Evolutionary conservation across 1,140 invertebrate genomes (phyloP).

Genomic region (Euglossa dilemma): DNA sequence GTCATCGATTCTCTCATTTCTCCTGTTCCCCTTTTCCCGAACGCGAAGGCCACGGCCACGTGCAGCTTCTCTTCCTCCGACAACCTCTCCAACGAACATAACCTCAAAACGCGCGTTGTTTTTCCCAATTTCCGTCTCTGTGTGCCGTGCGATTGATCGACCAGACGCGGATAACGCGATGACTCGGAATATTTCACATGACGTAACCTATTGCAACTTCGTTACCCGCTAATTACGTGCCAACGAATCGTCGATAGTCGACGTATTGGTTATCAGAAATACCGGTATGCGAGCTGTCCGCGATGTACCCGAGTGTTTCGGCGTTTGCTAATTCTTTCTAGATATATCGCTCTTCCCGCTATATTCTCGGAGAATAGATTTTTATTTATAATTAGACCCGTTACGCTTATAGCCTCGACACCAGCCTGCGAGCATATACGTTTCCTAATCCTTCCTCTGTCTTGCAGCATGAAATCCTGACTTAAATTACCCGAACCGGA

Average conservation of each 20-base stretch:
- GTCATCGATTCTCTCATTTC: background rate
- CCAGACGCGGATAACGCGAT: background rate
- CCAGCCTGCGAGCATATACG: background rate
- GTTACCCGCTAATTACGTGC: background rate
- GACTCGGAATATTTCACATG: background rate
- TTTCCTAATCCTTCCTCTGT: background rate
- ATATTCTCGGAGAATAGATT: background rate
- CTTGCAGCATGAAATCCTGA: background rate
- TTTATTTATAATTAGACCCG: background rate
- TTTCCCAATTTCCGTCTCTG: no score
- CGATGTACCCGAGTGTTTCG: background rate
- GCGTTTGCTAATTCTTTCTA: background rate
- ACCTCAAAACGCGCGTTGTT: slow-evolving; percentile 46
- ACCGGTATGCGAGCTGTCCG: background rate
- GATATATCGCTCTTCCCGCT: background rate
- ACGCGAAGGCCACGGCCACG: slow-evolving; percentile 18
- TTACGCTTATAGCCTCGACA: background rate
- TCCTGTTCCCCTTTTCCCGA: background rate
- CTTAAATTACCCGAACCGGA: background rate
- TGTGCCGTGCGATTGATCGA: background rate
- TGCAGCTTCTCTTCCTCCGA: background rate
- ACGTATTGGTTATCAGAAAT: background rate
- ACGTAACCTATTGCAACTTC: background rate
- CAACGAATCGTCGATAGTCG: background rate
- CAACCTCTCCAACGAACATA: background rate